Conservation (phyloP, 2,113 vertebrate species). For the Pimephales promelas region DNA sequence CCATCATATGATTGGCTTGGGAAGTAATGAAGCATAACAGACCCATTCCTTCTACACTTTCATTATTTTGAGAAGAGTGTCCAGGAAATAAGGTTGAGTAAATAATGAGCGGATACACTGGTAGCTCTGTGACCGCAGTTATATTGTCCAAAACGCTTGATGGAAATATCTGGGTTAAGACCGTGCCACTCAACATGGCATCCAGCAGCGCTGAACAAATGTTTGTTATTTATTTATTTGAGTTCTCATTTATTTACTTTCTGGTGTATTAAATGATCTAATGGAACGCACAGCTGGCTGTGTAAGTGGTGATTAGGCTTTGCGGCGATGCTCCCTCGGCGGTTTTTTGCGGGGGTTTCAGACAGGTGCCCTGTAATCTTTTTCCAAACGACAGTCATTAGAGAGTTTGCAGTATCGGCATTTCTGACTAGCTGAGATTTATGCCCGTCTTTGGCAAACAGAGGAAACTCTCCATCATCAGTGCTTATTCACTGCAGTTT, state of each 20-base stretch:
- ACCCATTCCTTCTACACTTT: not conserved
- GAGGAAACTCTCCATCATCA: slow-evolving; percentile 31
- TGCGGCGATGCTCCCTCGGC: slow-evolving; percentile 44
- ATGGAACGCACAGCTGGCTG: slow-evolving; percentile 15
- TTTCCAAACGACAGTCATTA: slow-evolving; percentile 68
- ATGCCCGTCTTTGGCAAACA: slow-evolving; percentile 33
- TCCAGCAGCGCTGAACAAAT: slow-evolving; percentile 26
- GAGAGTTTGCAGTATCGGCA: slow-evolving; percentile 65
- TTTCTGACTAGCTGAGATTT: slow-evolving; percentile 59
- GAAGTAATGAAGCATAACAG: not conserved
- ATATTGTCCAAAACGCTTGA: not conserved
- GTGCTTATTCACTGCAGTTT: slow-evolving; percentile 28
- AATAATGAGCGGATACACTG: not conserved
- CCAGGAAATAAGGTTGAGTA: not conserved
- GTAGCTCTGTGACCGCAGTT: not conserved
- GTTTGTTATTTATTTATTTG: slow-evolving; percentile 38
- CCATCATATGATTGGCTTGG: not conserved
- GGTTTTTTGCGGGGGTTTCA: slow-evolving; percentile 24
- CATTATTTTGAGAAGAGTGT: not conserved
- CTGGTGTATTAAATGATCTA: slow-evolving; percentile 49
- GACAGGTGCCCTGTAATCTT: slow-evolving; percentile 66
- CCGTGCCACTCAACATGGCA: slow-evolving; percentile 15
- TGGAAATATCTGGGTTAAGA: slow-evolving; percentile 22
- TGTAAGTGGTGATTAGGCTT: slow-evolving; percentile 39
- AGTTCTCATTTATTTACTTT: slow-evolving; percentile 49